Percentiles rank a stretch among this genome's conserved stretches.
Evolutionary conservation across 64 coral and sea anemone genomes (phyloP).

Genomic region (Stichodactyla helianthus): DNA sequence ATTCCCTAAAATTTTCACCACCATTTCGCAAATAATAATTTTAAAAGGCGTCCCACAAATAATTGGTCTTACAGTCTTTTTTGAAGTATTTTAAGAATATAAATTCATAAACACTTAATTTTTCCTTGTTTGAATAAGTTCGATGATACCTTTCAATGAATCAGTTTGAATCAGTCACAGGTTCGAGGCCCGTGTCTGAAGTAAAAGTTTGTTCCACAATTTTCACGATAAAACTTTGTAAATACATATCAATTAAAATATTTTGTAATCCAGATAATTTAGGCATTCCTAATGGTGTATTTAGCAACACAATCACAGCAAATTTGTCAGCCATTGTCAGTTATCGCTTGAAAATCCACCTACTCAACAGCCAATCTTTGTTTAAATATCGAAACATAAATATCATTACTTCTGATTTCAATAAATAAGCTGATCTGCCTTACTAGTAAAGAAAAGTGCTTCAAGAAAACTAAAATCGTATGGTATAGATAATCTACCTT

Average conservation of each 20-base stretch:
- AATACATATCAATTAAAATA: neutral
- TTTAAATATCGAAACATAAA: neutral
- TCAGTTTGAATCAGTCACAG: too few relatives aligned
- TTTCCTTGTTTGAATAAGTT: too few relatives aligned
- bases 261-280: too few relatives aligned
- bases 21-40: too few relatives aligned
- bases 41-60: neutral
- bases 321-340: neutral
- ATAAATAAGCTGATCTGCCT: neutral
- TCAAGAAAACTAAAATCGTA: neutral
- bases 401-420: neutral
- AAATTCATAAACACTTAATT: too few relatives aligned
- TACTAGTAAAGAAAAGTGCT: neutral
- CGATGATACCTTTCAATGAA: too few relatives aligned
- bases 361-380: too few relatives aligned
- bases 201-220: too few relatives aligned
- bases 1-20: neutral
- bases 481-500: neutral
- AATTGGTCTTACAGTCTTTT: neutral
- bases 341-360: neutral
- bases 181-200: too few relatives aligned
- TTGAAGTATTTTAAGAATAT: too few relatives aligned
- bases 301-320: too few relatives aligned
- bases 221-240: too few relatives aligned
- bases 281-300: neutral